These are phyloP conservation scores for Doryteuthis pealeii DNA, from an alignment of 1,140 invertebrate genomes.

Conservation along the genomic window DNA sequence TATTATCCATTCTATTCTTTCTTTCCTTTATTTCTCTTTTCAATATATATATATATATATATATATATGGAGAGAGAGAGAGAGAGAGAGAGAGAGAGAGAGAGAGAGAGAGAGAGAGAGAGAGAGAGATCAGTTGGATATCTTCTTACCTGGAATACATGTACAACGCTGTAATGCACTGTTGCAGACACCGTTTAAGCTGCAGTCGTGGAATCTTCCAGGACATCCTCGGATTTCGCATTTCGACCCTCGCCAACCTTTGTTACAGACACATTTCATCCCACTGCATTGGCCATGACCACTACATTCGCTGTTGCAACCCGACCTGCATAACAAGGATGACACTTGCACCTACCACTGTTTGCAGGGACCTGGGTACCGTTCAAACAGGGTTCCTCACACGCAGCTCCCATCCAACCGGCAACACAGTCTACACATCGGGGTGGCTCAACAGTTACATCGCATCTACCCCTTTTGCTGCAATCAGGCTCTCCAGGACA, in stretches of 20 bases:
- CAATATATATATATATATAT: too few species aligned
- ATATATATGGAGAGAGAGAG: too few species aligned
- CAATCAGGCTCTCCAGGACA: conserved; percentile 40
- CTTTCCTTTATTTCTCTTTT: too few species aligned
- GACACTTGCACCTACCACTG: conserved; percentile 30
- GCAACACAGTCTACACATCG: conserved; percentile 31
- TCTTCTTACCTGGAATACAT: conserved; percentile 36
- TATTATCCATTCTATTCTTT: too few species aligned
- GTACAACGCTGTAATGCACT: conserved; percentile 31
- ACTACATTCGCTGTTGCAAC: conserved; percentile 33
- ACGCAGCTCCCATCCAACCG: conserved; percentile 42
- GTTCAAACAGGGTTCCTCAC: conserved; percentile 39
- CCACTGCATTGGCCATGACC: conserved; percentile 28
- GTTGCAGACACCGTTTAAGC: conserved; percentile 37
- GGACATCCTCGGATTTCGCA: conserved; percentile 41
- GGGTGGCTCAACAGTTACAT: conserved; percentile 34
- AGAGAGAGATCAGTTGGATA: too few species aligned
- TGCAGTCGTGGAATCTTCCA: conserved; percentile 31
- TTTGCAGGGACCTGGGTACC: conserved; percentile 26
- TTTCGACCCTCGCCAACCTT: conserved; percentile 33
- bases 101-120: background rate
- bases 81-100: background rate
- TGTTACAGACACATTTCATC: conserved; percentile 29
- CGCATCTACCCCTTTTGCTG: conserved; percentile 32
- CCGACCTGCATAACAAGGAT: conserved; percentile 35